Conservation (phyloP, 2,888 invertebrate species). For the Oeneis ivallda region DNA sequence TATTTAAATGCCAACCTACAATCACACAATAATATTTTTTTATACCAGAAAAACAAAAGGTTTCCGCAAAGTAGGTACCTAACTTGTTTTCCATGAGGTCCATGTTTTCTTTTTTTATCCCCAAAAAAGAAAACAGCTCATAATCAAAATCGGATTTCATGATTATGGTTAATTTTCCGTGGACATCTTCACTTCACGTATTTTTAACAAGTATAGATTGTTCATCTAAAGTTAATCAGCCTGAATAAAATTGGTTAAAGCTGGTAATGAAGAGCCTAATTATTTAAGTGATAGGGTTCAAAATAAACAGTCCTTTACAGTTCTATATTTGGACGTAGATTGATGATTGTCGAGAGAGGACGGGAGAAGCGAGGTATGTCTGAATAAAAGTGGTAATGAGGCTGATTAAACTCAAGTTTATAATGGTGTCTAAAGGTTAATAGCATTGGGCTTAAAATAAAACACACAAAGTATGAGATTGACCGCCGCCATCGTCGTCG, state of each 20-base stretch:
- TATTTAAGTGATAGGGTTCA: background rate
- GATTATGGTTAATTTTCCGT: no score
- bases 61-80: no score
- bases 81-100: no score
- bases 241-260: conserved; percentile 4
- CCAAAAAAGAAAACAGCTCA: background rate
- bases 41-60: no score
- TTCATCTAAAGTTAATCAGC: background rate
- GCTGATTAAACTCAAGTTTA: conserved; percentile 40
- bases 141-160: no score
- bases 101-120: no score
- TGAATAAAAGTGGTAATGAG: conserved; percentile 52
- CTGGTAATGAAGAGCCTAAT: background rate
- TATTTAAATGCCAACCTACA: no score
- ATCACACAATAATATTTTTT: no score
- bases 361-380: conserved; percentile 41
- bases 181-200: no score
- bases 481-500: background rate
- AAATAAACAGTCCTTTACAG: conserved; percentile 2
- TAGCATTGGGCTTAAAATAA: conserved; percentile 11
- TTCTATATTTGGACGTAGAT: conserved; percentile 43
- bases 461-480: background rate
- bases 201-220: background rate
- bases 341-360: conserved; percentile 39
- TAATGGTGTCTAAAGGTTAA: conserved; percentile 21